Base-by-base conservation (phyloP, 2,113 vertebrate species). In the Urocitellus parryii region DNA sequence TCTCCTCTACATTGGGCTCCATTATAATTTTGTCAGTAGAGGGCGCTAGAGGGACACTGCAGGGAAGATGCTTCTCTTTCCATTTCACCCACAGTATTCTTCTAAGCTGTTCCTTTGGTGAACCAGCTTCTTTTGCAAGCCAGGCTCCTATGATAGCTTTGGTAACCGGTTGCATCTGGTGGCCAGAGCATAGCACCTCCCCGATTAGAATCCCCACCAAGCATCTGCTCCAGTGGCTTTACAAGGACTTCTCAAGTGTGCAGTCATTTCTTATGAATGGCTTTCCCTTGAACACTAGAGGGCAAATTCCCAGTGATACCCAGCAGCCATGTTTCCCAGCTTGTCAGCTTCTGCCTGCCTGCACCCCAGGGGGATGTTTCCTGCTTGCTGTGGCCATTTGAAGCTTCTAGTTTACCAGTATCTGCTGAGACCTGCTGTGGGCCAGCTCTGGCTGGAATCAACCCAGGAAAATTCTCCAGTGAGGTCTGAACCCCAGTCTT, bases 1-100 rank as follows among this genome's bases (percentile, higher is more conserved):
- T 72, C 18, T 91, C 34, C 45, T 73, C 77, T 86, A 74, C 63
- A 63, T 56, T 29, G 8, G 27, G 22, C 27, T 14, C 8, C 3
- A 27, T 79, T 45, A n/a, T 77, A 42, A 5, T 4, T 72, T 94
- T 25, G 90, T 68, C 97, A 88, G 96, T 91, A 97, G 97, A 97
- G 93, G 91, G 96, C 29, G 70, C 74, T 16, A 3, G 76, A 94
- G 79, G 70, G 87, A 94, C 90, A 37, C 3, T 63, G 22, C 24
- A 34, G 51, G 65, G 7, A 34, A 48, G 42, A 5, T 12, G 4
- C 8, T 32, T 13, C n/a, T 45, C 34, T 77, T 45, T 48, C 63
- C 24, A 8, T 22, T 68, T 58, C 4, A 4, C 42, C 34, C 25
- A 0, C 1, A 0, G 17, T 2, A 13, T 12, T 68, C n/a, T 12